Evolutionary conservation across 2,113 vertebrate species (phyloP).

Genomic region (Tyrannus savana): DNA sequence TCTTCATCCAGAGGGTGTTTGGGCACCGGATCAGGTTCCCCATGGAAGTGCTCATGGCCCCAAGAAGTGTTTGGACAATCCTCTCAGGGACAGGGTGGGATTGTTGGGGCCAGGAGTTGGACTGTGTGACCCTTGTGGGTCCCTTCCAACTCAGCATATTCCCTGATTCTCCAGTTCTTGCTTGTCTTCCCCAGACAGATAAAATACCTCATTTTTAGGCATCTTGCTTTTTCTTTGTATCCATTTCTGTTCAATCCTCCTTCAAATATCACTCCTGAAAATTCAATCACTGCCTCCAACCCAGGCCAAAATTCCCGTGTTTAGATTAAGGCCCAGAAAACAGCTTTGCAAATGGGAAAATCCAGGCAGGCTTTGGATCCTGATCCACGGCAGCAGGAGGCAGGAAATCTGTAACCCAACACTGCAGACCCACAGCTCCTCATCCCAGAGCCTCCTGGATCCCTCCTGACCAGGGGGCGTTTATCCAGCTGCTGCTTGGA

Average conservation of each 20-base stretch:
- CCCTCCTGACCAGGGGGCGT: neutral
- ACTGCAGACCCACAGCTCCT: neutral
- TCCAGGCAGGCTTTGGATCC: neutral
- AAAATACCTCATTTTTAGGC: neutral
- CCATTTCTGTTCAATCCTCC: neutral
- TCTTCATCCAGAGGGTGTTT: too few species aligned
- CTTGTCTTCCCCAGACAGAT: neutral
- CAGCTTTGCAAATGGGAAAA: neutral
- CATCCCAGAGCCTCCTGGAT: neutral
- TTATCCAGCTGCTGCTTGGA: too few species aligned
- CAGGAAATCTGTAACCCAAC: neutral
- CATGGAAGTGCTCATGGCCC: neutral
- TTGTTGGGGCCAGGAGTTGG: neutral
- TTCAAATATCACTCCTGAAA: neutral
- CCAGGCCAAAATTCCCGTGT: neutral
- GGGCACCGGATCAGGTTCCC: neutral
- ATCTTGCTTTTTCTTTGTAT: neutral
- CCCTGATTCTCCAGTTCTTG: neutral
- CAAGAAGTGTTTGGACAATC: fast-evolving
- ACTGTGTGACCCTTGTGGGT: neutral
- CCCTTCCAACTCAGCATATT: neutral
- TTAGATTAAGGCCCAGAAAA: neutral
- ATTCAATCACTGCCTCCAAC: neutral
- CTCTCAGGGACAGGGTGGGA: neutral
- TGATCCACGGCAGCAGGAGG: neutral